phyloP scores from a whole-genome alignment of 1,140 invertebrate genomes.

The Penaeus japonicus region DNA sequence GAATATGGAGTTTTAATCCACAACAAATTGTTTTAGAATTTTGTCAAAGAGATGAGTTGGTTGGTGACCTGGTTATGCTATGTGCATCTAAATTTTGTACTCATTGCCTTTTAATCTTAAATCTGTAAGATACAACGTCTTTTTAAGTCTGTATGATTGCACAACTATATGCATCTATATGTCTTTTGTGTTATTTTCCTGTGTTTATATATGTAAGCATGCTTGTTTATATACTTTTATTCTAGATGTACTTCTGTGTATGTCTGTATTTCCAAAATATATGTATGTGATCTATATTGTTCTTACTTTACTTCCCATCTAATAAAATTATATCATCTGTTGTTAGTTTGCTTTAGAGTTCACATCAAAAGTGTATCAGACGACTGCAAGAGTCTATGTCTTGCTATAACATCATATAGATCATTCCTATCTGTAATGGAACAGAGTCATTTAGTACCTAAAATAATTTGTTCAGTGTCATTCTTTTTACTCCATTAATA shows the following conservation, averaged over 20 bases:
- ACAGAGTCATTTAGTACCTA: too few relatives aligned
- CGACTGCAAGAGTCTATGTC: too few relatives aligned
- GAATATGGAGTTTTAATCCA: neutral
- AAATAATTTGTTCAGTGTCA: too few relatives aligned
- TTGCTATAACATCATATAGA: too few relatives aligned
- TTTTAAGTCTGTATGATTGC: neutral
- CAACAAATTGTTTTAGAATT: slow-evolving; percentile 11
- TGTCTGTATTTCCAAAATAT: neutral
- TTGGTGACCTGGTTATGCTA: neutral
- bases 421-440: too few relatives aligned
- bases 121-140: neutral
- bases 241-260: slow-evolving; percentile 8
- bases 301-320: too few relatives aligned
- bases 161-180: neutral
- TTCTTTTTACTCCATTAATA: too few relatives aligned
- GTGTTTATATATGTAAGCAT: neutral
- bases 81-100: slow-evolving; percentile 37
- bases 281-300: neutral
- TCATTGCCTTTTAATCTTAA: neutral
- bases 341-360: too few relatives aligned
- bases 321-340: too few relatives aligned
- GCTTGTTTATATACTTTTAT: neutral
- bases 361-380: too few relatives aligned
- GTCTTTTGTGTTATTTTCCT: neutral
- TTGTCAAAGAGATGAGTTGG: neutral